phyloP scores from a whole-genome alignment of 2,113 vertebrate genomes.

The Oryzias javanicus region DNA sequence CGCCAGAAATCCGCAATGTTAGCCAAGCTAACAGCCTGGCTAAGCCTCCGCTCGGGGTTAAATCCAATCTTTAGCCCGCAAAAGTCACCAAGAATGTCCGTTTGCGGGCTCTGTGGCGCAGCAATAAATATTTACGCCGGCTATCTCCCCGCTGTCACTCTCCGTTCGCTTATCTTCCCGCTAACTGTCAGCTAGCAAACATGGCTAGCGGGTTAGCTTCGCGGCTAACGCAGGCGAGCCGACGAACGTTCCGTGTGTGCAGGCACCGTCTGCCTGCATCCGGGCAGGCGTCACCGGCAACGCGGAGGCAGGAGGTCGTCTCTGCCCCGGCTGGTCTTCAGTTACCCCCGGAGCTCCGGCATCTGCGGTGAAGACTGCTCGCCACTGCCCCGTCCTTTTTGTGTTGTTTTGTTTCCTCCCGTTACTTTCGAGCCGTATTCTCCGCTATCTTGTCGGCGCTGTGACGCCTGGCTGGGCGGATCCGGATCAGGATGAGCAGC shows the following conservation, averaged over 20 bases:
- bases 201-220: slow-evolving; percentile 61
- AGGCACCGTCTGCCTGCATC: slow-evolving; percentile 33
- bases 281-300: slow-evolving; percentile 28
- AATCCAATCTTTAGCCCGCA: not conserved
- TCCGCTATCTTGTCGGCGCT: slow-evolving; percentile 80
- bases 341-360: slow-evolving; percentile 15
- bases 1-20: slow-evolving; percentile 64
- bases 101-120: not conserved
- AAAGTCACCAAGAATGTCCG: not conserved
- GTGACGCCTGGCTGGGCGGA: slow-evolving; percentile 66
- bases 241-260: slow-evolving; percentile 47
- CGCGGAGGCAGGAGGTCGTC: not conserved
- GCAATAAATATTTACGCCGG: not conserved
- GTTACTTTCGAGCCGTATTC: slow-evolving; percentile 72
- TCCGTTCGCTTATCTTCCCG: slow-evolving; percentile 19
- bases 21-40: slow-evolving; percentile 26
- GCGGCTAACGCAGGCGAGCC: slow-evolving; percentile 38
- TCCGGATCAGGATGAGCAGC: slow-evolving; percentile 55
- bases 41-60: slow-evolving; percentile 12
- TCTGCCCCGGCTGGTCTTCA: not conserved
- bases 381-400: slow-evolving; percentile 59
- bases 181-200: slow-evolving; percentile 63
- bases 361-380: slow-evolving; percentile 25
- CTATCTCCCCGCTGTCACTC: slow-evolving; percentile 32
- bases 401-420: slow-evolving; percentile 66